Base-by-base conservation (phyloP, 2,797 vertebrate species). In the Fringilla coelebs region DNA sequence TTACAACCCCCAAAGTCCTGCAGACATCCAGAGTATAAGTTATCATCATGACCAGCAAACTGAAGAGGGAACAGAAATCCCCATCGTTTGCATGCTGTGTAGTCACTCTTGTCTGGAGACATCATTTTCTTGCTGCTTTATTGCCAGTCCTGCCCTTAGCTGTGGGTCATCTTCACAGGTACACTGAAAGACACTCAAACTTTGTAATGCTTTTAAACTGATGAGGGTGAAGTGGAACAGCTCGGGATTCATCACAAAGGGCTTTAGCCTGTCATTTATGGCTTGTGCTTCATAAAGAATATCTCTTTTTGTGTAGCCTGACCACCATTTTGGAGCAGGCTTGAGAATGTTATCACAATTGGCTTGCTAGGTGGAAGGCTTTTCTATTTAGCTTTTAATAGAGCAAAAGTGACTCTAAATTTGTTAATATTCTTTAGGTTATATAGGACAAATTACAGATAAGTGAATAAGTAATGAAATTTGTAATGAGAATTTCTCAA, bases 401-500 rank as follows among this genome's bases (percentile, higher is more conserved):
- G 97, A 96, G 96, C 97, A 97, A 97, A 98, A 98, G 97, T 97
- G 97, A 97, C 97, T 98, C 96, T 96, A 97, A 97, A 98, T 98
- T 98, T 98, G 97, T 98, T 98, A 97, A 98, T 98, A 98, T 98
- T 98, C 98, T 97, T 98, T 97, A 98, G 97, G 97, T 98, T 98
- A 97, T 97, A 98, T 95, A 97, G 97, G 97, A 98, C 97, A 98
- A 98, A 98, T 98, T 98, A 96, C 97, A 97, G 97, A 98, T 98
- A 98, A 98, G 98, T 98, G 98, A 98, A 98, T 98, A 97, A 96
- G 97, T 98, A 98, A 98, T 98, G 98, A 98, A 98, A 98, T 98
- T 98, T 98, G 97, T 98, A 98, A 98, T 98, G 98, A 98, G 98
- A 98, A 98, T 98, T 98, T 97, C 97, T 98, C 97, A 97, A 98